Evolutionary conservation across 2,888 invertebrate genomes (phyloP), one percentile per base, ranked within the genome.

Genomic region (Teleiodes luculella): DNA sequence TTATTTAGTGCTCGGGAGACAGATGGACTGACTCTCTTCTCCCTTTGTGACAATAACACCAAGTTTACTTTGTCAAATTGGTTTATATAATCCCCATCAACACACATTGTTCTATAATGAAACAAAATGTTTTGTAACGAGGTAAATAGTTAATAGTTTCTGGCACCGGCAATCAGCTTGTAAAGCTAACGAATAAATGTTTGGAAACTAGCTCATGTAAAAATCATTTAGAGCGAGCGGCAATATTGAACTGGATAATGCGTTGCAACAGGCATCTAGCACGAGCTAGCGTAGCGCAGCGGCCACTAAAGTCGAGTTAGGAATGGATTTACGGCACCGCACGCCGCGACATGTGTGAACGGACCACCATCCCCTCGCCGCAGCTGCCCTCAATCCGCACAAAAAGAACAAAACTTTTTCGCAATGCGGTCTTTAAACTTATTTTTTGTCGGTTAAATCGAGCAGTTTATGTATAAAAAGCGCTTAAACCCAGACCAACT

Each of bases 401-500:
- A 78, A 80, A 80, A 78, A 72, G 77, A 72, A 70, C 68, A 78
- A 80, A 86, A 84, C 70, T 83, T 83, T 85, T 82, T 83, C 84
- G 80, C 84, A 82, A 74, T 85, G 83, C 86, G 78, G 82, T 80
- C 78, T 79, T 79, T 80, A 78, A 82, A 80, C 78, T 78, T 74
- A 72, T 73, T 78, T 78, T 77, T 74, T 69, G 66, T 66, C 62
- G 62, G 66, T 71, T 63, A 72, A 73, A 77, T 78, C 72, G 66
- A 74, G 69, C 66, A 66, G 67, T 72, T 76, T 70, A 67, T 59
- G 59, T 62, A 24, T 18, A 47, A 46, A n/a, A 47, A 14, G 43
- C 51, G 13, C 36, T 39, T 41, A 36, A 20, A 30, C 18, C 20
- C 31, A 28, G 30, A 43, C 50, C 37, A 52, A 51, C 51, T 52